These are phyloP conservation scores for Auanema sp. DNA, from an alignment of 2,888 invertebrate species.

Conservation along the genomic window DNA sequence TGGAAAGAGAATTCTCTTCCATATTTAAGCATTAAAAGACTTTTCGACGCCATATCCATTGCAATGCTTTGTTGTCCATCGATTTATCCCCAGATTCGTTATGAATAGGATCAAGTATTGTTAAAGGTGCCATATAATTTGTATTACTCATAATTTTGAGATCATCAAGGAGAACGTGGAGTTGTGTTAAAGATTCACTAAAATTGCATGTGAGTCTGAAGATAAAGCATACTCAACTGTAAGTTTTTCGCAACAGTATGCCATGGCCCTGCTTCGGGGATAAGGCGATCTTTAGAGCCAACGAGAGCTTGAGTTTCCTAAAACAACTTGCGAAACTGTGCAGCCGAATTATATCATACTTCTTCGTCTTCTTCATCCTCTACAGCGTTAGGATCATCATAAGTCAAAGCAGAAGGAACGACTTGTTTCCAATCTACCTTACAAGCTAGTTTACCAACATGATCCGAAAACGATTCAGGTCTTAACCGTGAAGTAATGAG, in stretches of 20 bases:
- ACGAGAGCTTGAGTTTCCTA: no score
- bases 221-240: constrained; percentile 43
- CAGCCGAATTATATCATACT: no score
- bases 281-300: constrained; percentile 26
- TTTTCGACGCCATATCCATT: constrained; percentile 51
- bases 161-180: constrained; percentile 56
- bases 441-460: constrained; percentile 47
- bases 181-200: constrained; percentile 55
- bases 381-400: constrained; percentile 28
- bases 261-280: constrained; percentile 61
- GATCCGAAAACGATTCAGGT: constrained; percentile 52
- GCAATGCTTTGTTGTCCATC: constrained; percentile 39
- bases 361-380: constrained; percentile 24
- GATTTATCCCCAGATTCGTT: constrained; percentile 21
- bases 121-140: constrained; percentile 42
- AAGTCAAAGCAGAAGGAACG: constrained; percentile 36
- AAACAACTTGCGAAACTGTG: no score
- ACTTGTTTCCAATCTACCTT: constrained; percentile 54
- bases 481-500: constrained; percentile 27
- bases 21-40: constrained; percentile 13
- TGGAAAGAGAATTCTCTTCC: constrained; percentile 22
- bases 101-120: constrained; percentile 33
- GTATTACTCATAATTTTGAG: constrained; percentile 44
- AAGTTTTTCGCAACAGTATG: constrained; percentile 58
- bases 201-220: constrained; percentile 17